A percentile compares a stretch with the other conserved stretches of the same genome.
phyloP scores from a whole-genome alignment of 2,797 vertebrate genomes.

The Mormyrus proboscirostris region DNA sequence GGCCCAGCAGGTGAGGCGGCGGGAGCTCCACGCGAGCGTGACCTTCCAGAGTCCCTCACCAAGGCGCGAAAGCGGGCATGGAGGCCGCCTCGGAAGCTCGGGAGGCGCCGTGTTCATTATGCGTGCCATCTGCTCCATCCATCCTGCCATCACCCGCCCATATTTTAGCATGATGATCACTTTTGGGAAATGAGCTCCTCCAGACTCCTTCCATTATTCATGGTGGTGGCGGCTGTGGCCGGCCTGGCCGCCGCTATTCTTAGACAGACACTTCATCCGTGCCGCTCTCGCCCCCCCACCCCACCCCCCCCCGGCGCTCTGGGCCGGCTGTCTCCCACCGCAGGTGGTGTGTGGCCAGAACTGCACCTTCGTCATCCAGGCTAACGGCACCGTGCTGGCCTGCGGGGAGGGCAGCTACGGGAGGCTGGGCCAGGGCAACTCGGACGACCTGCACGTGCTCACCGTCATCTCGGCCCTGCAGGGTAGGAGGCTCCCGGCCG shows the following conservation, averaged over 20 bases:
- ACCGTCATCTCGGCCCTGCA: conserved; percentile 94
- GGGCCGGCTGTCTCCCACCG: conserved; percentile 25
- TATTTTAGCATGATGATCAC: conserved; percentile 23
- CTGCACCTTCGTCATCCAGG: conserved; percentile 90
- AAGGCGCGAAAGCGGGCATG: neutral
- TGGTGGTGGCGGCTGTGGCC: neutral
- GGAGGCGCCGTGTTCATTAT: neutral
- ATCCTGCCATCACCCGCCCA: neutral
- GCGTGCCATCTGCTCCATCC: neutral
- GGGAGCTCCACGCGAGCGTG: neutral
- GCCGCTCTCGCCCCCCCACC: neutral
- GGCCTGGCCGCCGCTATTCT: conserved; percentile 12
- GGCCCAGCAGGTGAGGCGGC: conserved; percentile 80
- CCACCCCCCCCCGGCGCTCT: neutral
- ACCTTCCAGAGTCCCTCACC: neutral
- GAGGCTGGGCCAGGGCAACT: conserved; percentile 86
- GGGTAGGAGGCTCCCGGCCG: conserved; percentile 53
- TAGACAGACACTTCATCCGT: conserved; percentile 8
- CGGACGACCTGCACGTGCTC: conserved; percentile 89
- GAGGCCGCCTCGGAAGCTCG: neutral
- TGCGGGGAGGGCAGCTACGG: conserved; percentile 96
- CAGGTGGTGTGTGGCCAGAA: conserved; percentile 93
- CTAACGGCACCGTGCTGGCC: conserved; percentile 86
- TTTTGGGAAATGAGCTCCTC: conserved; percentile 23
- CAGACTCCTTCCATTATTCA: conserved; percentile 24